phyloP scores from a whole-genome alignment of 2,113 vertebrate genomes.

The Zosterops lateralis region DNA sequence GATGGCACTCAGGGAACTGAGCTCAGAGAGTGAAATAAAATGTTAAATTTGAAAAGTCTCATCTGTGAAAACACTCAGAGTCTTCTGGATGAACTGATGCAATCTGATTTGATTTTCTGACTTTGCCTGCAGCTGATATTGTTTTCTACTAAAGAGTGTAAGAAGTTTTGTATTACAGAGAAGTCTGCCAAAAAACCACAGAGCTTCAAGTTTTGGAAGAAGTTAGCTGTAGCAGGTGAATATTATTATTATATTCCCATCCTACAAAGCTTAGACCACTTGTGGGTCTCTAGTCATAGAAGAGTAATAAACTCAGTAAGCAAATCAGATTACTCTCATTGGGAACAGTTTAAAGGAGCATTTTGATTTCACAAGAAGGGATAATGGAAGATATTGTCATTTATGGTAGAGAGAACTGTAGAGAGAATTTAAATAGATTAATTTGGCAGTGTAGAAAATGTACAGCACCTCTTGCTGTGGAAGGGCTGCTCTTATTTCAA shows the following conservation, averaged over 20 bases:
- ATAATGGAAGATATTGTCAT: background rate
- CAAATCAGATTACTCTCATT: background rate
- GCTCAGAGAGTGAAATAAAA: background rate
- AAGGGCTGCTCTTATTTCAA: background rate
- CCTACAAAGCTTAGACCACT: background rate
- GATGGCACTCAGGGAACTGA: background rate
- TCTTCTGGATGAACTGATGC: background rate
- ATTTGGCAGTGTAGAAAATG: background rate
- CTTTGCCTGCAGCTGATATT: background rate
- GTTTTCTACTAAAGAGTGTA: background rate
- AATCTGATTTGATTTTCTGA: background rate
- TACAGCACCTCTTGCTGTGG: background rate
- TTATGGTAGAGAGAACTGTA: background rate
- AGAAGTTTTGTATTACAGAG: background rate
- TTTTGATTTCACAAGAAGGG: background rate
- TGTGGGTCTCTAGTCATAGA: background rate
- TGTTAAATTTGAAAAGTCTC: background rate
- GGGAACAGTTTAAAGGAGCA: background rate
- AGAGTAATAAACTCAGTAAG: background rate
- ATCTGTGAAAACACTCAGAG: background rate
- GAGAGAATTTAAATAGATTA: background rate
- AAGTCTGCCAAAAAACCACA: background rate
- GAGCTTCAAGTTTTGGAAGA: background rate
- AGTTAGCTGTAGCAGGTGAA: background rate
- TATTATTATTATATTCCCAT: background rate